Evolutionary conservation across 1,140 invertebrate species (phyloP).

Genomic region (Caenorhabditis latens): DNA sequence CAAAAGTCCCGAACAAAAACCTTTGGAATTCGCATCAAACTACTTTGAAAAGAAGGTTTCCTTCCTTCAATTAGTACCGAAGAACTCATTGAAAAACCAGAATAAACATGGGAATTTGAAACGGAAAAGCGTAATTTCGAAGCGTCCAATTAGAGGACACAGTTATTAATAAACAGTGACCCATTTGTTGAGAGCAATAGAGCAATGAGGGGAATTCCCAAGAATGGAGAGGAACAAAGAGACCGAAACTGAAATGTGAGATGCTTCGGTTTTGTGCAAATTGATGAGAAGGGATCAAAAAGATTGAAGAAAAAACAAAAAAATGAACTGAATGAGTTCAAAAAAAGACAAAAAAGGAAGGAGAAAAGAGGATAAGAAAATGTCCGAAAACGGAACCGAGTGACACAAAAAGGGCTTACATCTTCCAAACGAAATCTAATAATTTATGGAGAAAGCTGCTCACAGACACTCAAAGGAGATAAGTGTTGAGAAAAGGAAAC

Average conservation of each 20-base stretch:
- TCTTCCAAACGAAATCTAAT: conserved; percentile 48
- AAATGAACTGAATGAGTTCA: not conserved
- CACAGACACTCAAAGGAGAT: not conserved
- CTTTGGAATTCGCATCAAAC: too few relatives aligned
- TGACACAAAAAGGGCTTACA: conserved; percentile 36
- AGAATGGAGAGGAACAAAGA: not conserved
- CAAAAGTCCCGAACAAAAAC: too few relatives aligned
- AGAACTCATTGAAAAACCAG: not conserved
- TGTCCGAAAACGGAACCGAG: conserved; percentile 17
- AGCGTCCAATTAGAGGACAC: conserved; percentile 3
- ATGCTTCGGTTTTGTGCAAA: conserved; percentile 30
- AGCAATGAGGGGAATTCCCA: not conserved
- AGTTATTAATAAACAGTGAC: conserved; percentile 31
- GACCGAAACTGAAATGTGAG: conserved; percentile 22
- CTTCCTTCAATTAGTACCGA: too few relatives aligned
- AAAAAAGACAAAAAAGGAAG: conserved; percentile 12
- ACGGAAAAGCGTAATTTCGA: conserved; percentile 4
- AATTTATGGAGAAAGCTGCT: conserved; percentile 15
- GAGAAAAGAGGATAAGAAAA: conserved; percentile 7
- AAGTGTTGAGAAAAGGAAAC: conserved; percentile 24
- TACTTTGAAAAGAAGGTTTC: too few relatives aligned
- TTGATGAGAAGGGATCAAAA: conserved; percentile 55
- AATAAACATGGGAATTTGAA: not conserved
- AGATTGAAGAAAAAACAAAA: not conserved
- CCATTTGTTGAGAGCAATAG: not conserved